phyloP scores from a whole-genome alignment of 2,113 vertebrate genomes.

The Clarias macrocephalus region DNA sequence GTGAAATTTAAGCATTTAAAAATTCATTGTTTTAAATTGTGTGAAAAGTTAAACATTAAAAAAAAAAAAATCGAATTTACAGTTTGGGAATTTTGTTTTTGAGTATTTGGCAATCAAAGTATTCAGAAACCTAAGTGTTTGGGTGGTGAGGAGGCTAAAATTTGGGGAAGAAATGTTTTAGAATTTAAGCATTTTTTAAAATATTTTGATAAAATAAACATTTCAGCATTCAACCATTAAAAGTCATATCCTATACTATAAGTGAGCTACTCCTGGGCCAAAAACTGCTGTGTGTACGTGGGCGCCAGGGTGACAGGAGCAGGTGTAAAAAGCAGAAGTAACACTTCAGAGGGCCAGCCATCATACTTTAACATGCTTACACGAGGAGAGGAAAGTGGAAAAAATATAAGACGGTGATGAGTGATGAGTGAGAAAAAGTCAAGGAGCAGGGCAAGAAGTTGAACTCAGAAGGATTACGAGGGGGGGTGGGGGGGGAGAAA shows the following conservation, averaged over 20 bases:
- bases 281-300: constrained; percentile 65
- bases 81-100: background rate
- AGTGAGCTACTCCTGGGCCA: constrained; percentile 7
- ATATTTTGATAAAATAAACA: too few species aligned
- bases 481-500: background rate
- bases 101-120: background rate
- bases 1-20: background rate
- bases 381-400: background rate
- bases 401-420: background rate
- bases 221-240: too few species aligned
- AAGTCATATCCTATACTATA: too few species aligned
- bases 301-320: constrained; percentile 22
- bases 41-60: background rate
- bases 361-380: background rate
- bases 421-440: constrained; percentile 1
- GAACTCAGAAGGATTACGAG: constrained; percentile 13
- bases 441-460: constrained; percentile 1
- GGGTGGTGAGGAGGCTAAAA: background rate
- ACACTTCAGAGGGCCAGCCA: constrained; percentile 50
- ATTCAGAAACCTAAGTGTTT: background rate
- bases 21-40: background rate
- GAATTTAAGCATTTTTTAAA: background rate
- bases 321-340: constrained; percentile 52
- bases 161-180: background rate
- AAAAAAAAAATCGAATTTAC: background rate